Evolutionary conservation across 2,888 invertebrate genomes (phyloP), one percentile per base, ranked within the genome.

Genomic region (Drosophila sordidula): DNA sequence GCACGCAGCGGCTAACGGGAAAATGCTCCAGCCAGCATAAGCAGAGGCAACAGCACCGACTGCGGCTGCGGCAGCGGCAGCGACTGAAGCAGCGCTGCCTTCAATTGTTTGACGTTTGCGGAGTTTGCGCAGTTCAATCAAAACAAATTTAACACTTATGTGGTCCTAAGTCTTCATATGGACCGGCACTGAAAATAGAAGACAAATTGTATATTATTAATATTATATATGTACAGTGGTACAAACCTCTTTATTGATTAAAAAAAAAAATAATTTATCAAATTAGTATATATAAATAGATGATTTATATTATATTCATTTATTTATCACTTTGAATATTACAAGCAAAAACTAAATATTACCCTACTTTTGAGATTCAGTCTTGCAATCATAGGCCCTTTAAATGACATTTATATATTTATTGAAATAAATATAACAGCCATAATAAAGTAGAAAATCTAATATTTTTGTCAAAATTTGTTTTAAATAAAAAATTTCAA

Each of bases 101-200:
- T 26, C 22, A 34, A 14, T 41, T 54, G 39, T 59, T 66, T 72
- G 73, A 64, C 63, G 74, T 75, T 63, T 39, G 46, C 39, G 36
- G 75, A 62, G 75, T 57, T 44, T 75, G 75, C 75, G 75, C 75
- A 75, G 56, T 72, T 56, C 12, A 50, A 75, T 73, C 75, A 75
- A 75, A 75, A 75, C 75, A 77, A 75, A 75, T 61, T 75, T 75
- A 75, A 75, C 75, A 63, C 75, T 44, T 46, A 54, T 34, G 46
- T 41, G 55, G 68, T 67, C 36, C 18, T 4, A 4, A 0, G 59
- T 32, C 32, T 52, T 18, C 14, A 16, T 25, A 14, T 38, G 26
- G 11, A 6, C 38, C 22, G 8, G 6, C 14, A n/a, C 64, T 77
- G 57, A 18, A 77, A 77, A 6, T 26, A 54, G 12, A 54, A 26